These are phyloP conservation scores for Mythimna ferrago DNA, from an alignment of 2,888 invertebrate genomes.

Conservation along the genomic window DNA sequence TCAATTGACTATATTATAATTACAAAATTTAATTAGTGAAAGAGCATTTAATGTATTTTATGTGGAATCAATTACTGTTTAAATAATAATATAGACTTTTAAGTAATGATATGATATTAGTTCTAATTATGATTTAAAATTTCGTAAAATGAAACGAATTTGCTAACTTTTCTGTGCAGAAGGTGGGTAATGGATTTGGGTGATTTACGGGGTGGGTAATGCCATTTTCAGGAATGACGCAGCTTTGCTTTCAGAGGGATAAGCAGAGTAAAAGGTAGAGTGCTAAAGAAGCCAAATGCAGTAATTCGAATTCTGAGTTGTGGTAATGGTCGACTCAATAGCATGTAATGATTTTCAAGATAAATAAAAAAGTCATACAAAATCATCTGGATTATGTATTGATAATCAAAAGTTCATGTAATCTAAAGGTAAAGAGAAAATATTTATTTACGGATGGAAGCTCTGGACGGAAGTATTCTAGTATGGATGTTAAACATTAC, in stretches of 20 bases:
- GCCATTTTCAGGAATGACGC: not conserved
- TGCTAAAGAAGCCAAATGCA: no score
- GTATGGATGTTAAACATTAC: not conserved
- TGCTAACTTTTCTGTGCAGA: no score
- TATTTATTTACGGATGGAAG: constrained; percentile 1
- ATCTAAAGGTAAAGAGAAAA: not conserved
- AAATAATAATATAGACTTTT: not conserved
- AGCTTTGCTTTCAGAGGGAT: not conserved
- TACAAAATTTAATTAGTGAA: not conserved
- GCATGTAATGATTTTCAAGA: not conserved
- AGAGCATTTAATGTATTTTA: not conserved
- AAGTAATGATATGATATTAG: not conserved
- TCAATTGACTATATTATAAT: constrained; percentile 17
- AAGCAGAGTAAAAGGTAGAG: not conserved
- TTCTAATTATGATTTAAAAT: not conserved
- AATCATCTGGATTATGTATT: no score
- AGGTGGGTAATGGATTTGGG: not conserved
- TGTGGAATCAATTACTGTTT: not conserved
- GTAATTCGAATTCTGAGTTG: not conserved
- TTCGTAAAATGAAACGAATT: not conserved
- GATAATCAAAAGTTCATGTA: not conserved
- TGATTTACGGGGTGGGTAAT: not conserved
- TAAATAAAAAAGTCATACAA: no score
- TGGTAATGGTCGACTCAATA: not conserved
- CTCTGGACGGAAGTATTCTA: not conserved